These are phyloP conservation scores for Prorops nasuta DNA, from an alignment of 1,140 invertebrate species.

Conservation along the genomic window DNA sequence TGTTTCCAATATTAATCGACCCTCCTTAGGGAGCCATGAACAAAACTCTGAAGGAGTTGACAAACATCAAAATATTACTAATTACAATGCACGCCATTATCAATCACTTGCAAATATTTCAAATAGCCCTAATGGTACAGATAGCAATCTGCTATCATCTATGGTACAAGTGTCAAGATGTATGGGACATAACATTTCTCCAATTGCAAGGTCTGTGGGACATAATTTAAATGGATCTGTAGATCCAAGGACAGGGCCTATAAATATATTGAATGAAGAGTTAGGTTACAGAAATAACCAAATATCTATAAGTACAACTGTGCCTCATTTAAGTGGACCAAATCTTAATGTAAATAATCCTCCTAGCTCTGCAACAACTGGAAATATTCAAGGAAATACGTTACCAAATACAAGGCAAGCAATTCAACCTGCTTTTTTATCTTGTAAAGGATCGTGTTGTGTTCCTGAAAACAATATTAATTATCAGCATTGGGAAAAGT, in stretches of 20 bases:
- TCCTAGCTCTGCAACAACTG: conserved; percentile 12
- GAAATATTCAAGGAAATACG: conserved; percentile 24
- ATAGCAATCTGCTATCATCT: conserved; percentile 19
- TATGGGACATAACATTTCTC: conserved; percentile 23
- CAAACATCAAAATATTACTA: conserved; percentile 26
- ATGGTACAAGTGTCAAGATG: conserved; percentile 30
- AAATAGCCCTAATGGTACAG: conserved; percentile 14
- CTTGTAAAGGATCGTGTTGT: conserved; percentile 49
- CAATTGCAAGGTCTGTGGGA: conserved; percentile 20
- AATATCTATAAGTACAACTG: conserved; percentile 26
- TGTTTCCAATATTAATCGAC: conserved; percentile 21
- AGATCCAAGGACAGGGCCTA: conserved; percentile 22
- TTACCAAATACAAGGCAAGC: conserved; percentile 28
- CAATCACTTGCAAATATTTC: conserved; percentile 19
- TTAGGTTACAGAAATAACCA: conserved; percentile 33
- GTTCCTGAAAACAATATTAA: conserved; percentile 36
- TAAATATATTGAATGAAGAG: conserved; percentile 33
- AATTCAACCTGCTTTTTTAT: conserved; percentile 25
- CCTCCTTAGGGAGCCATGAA: conserved; percentile 16
- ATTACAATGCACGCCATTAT: conserved; percentile 26
- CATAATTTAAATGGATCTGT: conserved; percentile 24
- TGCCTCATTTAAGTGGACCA: conserved; percentile 19
- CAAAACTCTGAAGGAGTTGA: conserved; percentile 17
- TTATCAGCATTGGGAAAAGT: conserved; percentile 48
- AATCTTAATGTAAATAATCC: conserved; percentile 26